These are phyloP conservation scores for Collichthys lucidus DNA, from an alignment of 2,113 vertebrate species.

Conservation along the genomic window DNA sequence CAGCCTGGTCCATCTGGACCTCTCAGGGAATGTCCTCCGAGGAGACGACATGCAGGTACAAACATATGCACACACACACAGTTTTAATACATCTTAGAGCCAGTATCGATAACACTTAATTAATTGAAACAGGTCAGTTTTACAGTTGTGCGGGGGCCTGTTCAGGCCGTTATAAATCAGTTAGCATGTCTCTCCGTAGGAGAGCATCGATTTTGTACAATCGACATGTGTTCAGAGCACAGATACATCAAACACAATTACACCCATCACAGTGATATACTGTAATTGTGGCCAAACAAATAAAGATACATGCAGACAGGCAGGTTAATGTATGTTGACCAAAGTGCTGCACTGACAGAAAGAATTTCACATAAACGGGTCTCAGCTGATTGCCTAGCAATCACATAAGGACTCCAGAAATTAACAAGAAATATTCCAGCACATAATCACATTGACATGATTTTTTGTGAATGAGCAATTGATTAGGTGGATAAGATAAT, in stretches of 20 bases:
- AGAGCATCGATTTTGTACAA: not conserved
- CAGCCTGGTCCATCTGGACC: conserved; percentile 83
- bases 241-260: conserved; percentile 1
- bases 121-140: conserved; percentile 20
- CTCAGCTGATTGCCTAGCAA: not conserved
- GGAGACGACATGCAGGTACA: conserved; percentile 82
- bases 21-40: conserved; percentile 82
- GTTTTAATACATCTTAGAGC: not conserved
- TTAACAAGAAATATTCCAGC: not conserved
- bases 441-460: not conserved
- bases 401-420: too few relatives aligned
- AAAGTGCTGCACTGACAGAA: not conserved
- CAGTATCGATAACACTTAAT: conserved; percentile 17
- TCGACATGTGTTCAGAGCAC: not conserved
- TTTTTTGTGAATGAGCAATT: not conserved
- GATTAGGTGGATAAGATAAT: not conserved
- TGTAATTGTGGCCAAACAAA: not conserved
- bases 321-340: not conserved
- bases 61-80: not conserved
- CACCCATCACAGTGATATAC: not conserved
- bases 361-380: not conserved
- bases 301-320: not conserved
- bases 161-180: conserved; percentile 27
- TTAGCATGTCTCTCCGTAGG: conserved; percentile 13
- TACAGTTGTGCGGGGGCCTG: conserved; percentile 18